Evolutionary conservation across 2,113 vertebrate genomes (phyloP).

Genomic region (Poicephalus meyeri): DNA sequence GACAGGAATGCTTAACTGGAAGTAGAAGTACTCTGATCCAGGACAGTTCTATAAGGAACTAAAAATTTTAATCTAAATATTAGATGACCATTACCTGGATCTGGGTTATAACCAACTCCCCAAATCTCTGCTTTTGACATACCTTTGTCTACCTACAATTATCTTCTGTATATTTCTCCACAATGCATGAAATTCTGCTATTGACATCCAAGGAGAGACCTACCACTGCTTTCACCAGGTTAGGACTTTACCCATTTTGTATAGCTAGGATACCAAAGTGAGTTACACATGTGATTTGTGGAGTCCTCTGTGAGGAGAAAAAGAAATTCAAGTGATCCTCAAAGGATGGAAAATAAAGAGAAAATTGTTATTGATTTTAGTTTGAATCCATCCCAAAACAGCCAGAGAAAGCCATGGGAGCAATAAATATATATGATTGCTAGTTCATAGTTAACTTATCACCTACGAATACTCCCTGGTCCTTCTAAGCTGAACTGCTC

Average conservation of each 20-base stretch:
- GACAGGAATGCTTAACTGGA: background rate
- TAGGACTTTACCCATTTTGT: background rate
- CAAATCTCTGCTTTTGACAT: background rate
- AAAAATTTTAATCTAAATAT: background rate
- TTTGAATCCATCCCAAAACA: background rate
- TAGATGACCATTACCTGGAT: background rate
- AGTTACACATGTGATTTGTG: background rate
- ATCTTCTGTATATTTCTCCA: background rate
- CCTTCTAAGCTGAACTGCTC: background rate
- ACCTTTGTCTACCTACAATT: background rate
- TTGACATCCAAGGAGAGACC: background rate
- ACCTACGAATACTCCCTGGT: background rate
- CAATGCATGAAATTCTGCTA: background rate
- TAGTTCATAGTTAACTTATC: background rate
- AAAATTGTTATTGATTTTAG: background rate
- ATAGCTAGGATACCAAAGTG: background rate
- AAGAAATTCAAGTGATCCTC: background rate
- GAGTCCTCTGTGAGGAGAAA: background rate
- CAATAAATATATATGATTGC: background rate
- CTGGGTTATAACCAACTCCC: background rate
- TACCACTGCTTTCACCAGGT: background rate
- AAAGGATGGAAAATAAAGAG: background rate
- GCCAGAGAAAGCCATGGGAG: background rate
- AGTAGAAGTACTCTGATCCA: background rate
- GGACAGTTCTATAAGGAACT: background rate